Evolutionary conservation across 1,140 invertebrate genomes (phyloP).

Genomic region (Halyomorpha halys): DNA sequence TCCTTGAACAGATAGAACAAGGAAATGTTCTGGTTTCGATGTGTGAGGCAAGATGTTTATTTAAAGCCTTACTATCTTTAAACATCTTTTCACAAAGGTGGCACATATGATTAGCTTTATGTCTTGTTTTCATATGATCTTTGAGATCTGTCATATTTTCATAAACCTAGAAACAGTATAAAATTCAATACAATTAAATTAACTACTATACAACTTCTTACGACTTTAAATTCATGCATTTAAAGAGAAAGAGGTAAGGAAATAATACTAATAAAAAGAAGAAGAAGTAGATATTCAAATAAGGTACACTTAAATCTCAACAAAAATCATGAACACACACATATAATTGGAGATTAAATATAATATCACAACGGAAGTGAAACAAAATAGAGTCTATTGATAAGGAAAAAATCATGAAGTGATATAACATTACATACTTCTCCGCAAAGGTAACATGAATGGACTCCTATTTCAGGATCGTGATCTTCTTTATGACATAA

Average conservation of each 20-base stretch:
- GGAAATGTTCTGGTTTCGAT: constrained; percentile 44
- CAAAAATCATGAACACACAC: no score
- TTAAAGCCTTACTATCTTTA: constrained; percentile 52
- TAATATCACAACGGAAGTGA: no score
- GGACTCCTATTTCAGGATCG: constrained; percentile 12
- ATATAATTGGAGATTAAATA: no score
- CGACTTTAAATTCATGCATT: no score
- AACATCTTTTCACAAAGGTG: constrained; percentile 50
- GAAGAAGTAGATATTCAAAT: no score
- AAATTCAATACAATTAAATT: no score
- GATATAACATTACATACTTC: constrained; percentile 33
- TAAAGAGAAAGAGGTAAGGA: no score
- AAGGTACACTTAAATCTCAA: no score
- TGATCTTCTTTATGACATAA: constrained; percentile 50
- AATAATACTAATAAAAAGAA: no score
- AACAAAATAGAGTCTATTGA: no score
- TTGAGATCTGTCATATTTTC: constrained; percentile 44
- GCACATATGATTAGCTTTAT: constrained; percentile 43
- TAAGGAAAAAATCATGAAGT: not conserved
- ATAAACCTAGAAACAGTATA: constrained; percentile 37
- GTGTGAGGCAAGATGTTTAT: constrained; percentile 56
- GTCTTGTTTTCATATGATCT: constrained; percentile 45
- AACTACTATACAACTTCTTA: no score
- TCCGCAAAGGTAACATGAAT: constrained; percentile 22
- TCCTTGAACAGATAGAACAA: constrained; percentile 54